Percentiles rank a stretch among this genome's conserved stretches.
These are phyloP conservation scores for Euglossa dilemma DNA, from an alignment of 1,140 invertebrate species.

Conservation along the genomic window DNA sequence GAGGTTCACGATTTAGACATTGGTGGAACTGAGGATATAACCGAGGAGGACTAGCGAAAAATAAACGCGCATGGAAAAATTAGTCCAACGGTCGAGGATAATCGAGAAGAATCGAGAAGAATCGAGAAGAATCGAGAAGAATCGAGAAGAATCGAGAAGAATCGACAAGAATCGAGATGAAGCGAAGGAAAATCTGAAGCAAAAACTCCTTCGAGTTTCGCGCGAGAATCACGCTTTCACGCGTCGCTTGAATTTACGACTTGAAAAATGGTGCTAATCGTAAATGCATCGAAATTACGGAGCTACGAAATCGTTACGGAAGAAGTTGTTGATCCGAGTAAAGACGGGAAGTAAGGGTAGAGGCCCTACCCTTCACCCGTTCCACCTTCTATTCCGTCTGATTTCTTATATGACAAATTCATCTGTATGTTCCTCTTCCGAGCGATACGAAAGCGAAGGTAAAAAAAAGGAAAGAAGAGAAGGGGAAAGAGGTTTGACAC, in stretches of 20 bases:
- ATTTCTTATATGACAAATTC: constrained; percentile 57
- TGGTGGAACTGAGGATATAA: not conserved
- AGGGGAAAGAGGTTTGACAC: not conserved
- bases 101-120: not conserved
- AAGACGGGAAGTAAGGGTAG: constrained; percentile 6
- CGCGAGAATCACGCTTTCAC: constrained; percentile 30
- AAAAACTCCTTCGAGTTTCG: constrained; percentile 18
- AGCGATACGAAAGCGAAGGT: constrained; percentile 24
- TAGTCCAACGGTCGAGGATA: not conserved
- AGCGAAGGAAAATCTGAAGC: not conserved
- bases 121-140: not conserved
- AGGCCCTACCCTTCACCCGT: constrained; percentile 30
- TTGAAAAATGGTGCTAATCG: constrained; percentile 32
- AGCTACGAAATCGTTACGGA: not conserved
- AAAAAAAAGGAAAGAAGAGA: not conserved
- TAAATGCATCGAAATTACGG: constrained; percentile 22
- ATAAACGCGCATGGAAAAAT: constrained; percentile 2
- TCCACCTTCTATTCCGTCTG: constrained; percentile 49
- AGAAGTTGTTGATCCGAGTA: not conserved
- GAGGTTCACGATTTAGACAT: constrained; percentile 9
- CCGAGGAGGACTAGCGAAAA: not conserved
- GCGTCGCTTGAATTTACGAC: constrained; percentile 6
- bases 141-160: not conserved
- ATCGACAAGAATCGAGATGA: constrained; percentile 1
- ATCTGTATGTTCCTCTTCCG: constrained; percentile 50